Evolutionary conservation across 2,797 vertebrate species (phyloP).

Genomic region (Squalus acanthias): DNA sequence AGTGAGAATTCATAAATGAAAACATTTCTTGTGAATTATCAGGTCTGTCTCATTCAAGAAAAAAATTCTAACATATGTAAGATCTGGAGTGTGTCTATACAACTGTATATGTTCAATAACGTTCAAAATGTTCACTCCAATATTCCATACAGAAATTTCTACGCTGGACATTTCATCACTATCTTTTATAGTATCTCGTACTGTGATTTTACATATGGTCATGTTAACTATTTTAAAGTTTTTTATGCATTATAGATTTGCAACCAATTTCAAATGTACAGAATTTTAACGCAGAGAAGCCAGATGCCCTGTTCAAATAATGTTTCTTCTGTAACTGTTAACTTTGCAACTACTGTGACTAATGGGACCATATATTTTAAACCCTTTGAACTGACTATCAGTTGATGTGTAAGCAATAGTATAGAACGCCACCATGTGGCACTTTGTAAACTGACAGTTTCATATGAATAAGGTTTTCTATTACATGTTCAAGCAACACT

Average conservation of each 20-base stretch:
- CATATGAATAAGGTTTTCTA: not conserved
- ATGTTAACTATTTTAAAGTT: not conserved
- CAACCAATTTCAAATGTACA: not conserved
- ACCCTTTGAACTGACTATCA: not conserved
- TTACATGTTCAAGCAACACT: not conserved
- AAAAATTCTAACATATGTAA: not conserved
- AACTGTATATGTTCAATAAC: not conserved
- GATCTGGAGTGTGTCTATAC: not conserved
- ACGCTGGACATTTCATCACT: not conserved
- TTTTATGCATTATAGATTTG: not conserved
- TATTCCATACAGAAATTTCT: not conserved
- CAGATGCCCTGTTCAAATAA: not conserved
- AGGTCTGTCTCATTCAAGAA: not conserved
- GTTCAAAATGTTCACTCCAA: not conserved
- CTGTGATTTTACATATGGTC: not conserved
- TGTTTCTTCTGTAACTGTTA: not conserved
- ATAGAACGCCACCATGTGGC: constrained; percentile 26
- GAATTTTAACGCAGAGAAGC: not conserved
- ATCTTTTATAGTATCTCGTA: too few species aligned
- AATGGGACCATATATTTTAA: not conserved
- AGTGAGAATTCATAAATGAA: not conserved
- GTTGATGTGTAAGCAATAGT: not conserved
- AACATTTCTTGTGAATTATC: not conserved
- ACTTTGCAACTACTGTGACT: not conserved
- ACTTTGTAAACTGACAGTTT: not conserved